Percentiles rank a stretch among this genome's conserved stretches.
Evolutionary conservation across 2,888 invertebrate species (phyloP).

Genomic region (Eupeodes latifasciatus): DNA sequence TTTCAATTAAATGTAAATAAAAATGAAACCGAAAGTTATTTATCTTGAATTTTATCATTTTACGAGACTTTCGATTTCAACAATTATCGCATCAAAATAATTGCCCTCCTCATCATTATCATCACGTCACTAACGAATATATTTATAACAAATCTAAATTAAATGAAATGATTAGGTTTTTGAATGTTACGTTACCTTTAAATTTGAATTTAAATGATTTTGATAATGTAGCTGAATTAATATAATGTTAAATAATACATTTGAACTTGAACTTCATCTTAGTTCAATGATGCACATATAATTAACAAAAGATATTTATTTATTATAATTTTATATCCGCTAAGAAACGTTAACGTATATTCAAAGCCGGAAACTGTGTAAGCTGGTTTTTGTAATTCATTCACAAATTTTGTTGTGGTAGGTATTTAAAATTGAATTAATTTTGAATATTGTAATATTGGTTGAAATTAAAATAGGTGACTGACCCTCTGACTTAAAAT

Average conservation of each 20-base stretch:
- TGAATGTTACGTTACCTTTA: conserved; percentile 21
- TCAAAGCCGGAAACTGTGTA: no score
- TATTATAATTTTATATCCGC: not conserved
- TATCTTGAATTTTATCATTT: not conserved
- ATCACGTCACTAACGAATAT: not conserved
- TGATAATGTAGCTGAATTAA: not conserved
- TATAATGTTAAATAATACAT: not conserved
- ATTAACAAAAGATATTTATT: not conserved
- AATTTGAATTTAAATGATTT: conserved; percentile 46
- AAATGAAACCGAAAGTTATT: conserved; percentile 37
- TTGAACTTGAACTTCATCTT: conserved; percentile 66
- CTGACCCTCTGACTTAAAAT: no score
- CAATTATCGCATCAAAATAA: no score
- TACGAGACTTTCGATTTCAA: not conserved
- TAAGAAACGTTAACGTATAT: not conserved
- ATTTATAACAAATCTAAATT: not conserved
- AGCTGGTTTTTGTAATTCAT: no score
- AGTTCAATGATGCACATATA: not conserved
- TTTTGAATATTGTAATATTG: no score
- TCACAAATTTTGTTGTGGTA: no score
- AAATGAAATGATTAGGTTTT: not conserved
- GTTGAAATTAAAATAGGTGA: no score
- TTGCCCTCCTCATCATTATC: not conserved
- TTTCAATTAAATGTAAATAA: no score
- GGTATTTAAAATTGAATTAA: no score